Conservation (phyloP, 2,113 vertebrate species). For the Corythaixoides concolor region DNA sequence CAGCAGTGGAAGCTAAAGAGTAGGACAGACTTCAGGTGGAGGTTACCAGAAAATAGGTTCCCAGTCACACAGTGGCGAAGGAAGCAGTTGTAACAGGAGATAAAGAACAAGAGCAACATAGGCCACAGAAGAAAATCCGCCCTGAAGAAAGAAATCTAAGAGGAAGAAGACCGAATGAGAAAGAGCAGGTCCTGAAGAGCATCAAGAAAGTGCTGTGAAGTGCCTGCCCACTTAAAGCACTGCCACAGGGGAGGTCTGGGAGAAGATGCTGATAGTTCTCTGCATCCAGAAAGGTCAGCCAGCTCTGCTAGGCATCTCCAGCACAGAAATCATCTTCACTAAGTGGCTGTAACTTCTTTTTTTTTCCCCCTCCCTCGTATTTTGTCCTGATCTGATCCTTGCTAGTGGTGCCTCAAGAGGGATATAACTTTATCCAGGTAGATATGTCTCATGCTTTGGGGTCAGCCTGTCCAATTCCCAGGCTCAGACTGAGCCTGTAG, state of each 20-base stretch:
- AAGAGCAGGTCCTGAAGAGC: not conserved
- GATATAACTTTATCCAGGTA: not conserved
- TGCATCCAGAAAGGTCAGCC: not conserved
- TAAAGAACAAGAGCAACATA: not conserved
- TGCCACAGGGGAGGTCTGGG: not conserved
- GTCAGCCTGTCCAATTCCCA: not conserved
- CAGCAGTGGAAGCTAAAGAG: not conserved
- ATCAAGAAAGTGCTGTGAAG: not conserved
- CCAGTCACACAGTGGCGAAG: not conserved
- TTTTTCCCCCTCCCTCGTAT: too few species aligned
- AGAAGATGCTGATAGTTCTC: not conserved
- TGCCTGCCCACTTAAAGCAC: too few species aligned
- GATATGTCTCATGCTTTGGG: not conserved
- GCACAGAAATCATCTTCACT: not conserved
- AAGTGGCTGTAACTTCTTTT: not conserved
- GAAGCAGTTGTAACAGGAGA: not conserved
- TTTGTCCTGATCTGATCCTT: not conserved
- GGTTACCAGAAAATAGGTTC: not conserved
- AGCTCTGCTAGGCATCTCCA: not conserved
- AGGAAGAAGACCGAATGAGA: not conserved
- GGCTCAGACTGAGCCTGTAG: not conserved
- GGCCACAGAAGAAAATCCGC: not conserved
- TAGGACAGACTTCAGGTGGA: not conserved
- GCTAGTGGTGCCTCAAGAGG: not conserved
- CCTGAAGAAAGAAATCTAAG: accelerated